Conservation (phyloP, 2,888 invertebrate species). For the Andricus curvator region DNA sequence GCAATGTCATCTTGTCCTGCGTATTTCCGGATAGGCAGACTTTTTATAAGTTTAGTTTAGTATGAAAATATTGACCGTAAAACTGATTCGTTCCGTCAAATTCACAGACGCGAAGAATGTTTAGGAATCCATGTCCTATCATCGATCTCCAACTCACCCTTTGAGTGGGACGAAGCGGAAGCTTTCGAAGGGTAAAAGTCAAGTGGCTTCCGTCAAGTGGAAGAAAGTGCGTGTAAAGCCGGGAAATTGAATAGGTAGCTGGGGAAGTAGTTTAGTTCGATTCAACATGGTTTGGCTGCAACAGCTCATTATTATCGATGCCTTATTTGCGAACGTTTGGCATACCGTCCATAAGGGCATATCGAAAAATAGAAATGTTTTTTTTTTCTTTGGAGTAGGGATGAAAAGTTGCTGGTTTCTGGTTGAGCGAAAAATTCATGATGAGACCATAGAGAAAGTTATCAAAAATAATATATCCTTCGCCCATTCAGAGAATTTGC, state of each 20-base stretch:
- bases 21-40: no score
- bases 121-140: slow-evolving; percentile 58
- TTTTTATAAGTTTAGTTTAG: no score
- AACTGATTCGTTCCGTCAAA: no score
- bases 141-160: slow-evolving; percentile 51
- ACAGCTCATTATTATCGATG: not conserved
- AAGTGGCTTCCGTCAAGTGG: slow-evolving; percentile 1
- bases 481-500: no score
- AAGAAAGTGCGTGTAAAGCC: not conserved
- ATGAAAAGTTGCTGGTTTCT: no score
- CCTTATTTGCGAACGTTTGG: slow-evolving; percentile 34
- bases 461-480: no score
- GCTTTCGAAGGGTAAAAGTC: not conserved
- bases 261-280: not conserved
- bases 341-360: not conserved
- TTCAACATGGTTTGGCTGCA: not conserved
- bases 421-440: no score
- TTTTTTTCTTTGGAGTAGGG: no score
- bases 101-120: slow-evolving; percentile 48
- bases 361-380: no score
- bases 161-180: not conserved
- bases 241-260: not conserved
- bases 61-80: no score
- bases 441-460: no score
- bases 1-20: no score